Percentiles rank a stretch among this genome's conserved stretches.
Evolutionary conservation across 2,797 vertebrate genomes (phyloP).

Genomic region (Arremon brunneinucha): DNA sequence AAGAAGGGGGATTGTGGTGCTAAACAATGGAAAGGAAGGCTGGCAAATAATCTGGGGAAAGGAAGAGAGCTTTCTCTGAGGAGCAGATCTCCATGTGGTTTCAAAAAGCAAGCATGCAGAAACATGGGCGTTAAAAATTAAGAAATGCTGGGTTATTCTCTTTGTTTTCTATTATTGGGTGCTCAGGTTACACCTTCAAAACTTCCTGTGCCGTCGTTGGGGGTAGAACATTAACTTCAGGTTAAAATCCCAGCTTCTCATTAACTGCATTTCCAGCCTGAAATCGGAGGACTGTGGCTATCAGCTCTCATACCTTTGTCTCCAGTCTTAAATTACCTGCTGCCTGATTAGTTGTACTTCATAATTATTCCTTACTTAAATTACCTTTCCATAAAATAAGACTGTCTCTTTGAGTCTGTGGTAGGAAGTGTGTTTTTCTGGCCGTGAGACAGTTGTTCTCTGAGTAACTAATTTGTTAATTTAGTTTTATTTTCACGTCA

Average conservation of each 20-base stretch:
- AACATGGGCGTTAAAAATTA: neutral
- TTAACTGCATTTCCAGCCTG: neutral
- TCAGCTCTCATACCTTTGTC: neutral
- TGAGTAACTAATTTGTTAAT: neutral
- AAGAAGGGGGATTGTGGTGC: neutral
- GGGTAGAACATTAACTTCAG: constrained; percentile 22
- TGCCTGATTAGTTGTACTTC: neutral
- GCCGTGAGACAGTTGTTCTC: neutral
- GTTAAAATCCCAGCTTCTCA: neutral
- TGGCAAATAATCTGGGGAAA: neutral
- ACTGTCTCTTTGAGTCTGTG: neutral
- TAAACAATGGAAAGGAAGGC: neutral
- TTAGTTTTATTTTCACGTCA: neutral
- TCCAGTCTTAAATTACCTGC: neutral
- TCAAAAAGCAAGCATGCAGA: neutral
- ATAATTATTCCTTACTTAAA: constrained; percentile 25
- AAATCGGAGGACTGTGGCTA: neutral
- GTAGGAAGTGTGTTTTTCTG: neutral
- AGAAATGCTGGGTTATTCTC: neutral
- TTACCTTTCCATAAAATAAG: constrained; percentile 14
- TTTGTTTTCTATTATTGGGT: neutral
- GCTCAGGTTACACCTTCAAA: neutral
- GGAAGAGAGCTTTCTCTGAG: neutral
- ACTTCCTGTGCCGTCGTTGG: rapidly evolving
- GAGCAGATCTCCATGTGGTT: neutral